A percentile compares a stretch with the other conserved stretches of the same genome.
These are phyloP conservation scores for Bellardia pandia DNA, from an alignment of 2,888 invertebrate genomes.

Conservation along the genomic window DNA sequence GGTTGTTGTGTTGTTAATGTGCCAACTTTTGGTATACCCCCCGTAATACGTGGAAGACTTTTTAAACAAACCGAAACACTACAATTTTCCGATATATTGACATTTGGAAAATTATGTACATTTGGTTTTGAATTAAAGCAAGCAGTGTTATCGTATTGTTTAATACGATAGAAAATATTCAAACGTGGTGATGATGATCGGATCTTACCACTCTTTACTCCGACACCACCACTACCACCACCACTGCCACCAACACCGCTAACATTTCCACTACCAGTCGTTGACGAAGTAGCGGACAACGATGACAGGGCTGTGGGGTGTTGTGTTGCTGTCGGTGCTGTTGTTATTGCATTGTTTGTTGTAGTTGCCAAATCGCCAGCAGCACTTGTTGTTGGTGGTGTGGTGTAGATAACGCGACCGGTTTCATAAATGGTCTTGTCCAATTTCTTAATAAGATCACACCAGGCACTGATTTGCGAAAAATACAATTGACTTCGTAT, in stretches of 20 bases:
- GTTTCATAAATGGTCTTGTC: constrained; percentile 83
- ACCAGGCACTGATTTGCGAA: constrained; percentile 98
- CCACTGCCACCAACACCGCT: neutral
- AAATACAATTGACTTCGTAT: constrained; percentile 97
- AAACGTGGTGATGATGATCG: constrained; percentile 78
- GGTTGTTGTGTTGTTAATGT: constrained; percentile 56
- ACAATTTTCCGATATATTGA: constrained; percentile 82
- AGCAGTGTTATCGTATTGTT: constrained; percentile 81
- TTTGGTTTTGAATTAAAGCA: constrained; percentile 83
- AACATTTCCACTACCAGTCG: constrained; percentile 18
- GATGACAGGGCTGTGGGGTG: constrained; percentile 31
- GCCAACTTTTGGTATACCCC: constrained; percentile 87
- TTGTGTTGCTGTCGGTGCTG: constrained; percentile 60
- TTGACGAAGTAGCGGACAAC: constrained; percentile 22
- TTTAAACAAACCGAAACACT: constrained; percentile 85
- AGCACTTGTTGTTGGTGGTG: constrained; percentile 77
- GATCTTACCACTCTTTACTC: constrained; percentile 52
- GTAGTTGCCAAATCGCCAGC: constrained; percentile 79
- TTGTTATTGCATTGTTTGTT: constrained; percentile 76
- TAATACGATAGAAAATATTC: constrained; percentile 83
- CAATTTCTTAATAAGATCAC: constrained; percentile 83
- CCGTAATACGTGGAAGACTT: constrained; percentile 90
- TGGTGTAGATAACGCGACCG: constrained; percentile 83
- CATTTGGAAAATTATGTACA: constrained; percentile 84
- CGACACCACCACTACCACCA: neutral